These are phyloP conservation scores for Paguma larvata DNA, from an alignment of 2,797 vertebrate species.

Conservation along the genomic window DNA sequence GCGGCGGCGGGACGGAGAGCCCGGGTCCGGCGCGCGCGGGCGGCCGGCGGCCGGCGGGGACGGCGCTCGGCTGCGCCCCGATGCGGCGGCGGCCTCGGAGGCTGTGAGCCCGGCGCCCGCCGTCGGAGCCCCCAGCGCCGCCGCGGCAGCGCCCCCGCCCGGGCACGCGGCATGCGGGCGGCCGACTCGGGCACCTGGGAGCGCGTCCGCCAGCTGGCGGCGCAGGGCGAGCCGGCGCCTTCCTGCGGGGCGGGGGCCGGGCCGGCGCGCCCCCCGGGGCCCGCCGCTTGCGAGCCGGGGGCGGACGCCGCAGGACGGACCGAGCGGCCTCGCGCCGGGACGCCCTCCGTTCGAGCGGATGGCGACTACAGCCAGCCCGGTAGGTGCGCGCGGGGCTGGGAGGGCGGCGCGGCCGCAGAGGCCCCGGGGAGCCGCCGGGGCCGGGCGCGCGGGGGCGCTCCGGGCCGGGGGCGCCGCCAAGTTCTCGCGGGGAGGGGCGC, in stretches of 20 bases:
- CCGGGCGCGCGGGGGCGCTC: conserved; percentile 87
- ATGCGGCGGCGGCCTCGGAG: conserved; percentile 57
- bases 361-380: conserved; percentile 89
- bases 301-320: conserved; percentile 63
- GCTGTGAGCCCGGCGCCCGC: conserved; percentile 50
- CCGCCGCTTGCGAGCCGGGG: conserved; percentile 61
- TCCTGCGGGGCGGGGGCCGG: conserved; percentile 80
- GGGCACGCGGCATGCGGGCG: conserved; percentile 83
- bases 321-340: conserved; percentile 56
- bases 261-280: conserved; percentile 62
- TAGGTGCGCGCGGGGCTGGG: conserved; percentile 79
- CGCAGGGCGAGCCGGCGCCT: conserved; percentile 85
- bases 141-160: conserved; percentile 68
- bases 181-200: conserved; percentile 79
- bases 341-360: conserved; percentile 87
- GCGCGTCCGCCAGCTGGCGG: conserved; percentile 86
- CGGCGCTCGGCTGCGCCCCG: conserved; percentile 30
- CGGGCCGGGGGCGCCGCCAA: not conserved
- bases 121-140: conserved; percentile 47
- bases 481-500: conserved; percentile 11
- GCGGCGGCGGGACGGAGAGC: conserved; percentile 15
- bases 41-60: not conserved
- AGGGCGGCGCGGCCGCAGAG: conserved; percentile 24
- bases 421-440: conserved; percentile 49
- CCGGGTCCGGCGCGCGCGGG: conserved; percentile 1